Evolutionary conservation across 2,888 invertebrate species (phyloP).

Genomic region (Volucella zonaria): DNA sequence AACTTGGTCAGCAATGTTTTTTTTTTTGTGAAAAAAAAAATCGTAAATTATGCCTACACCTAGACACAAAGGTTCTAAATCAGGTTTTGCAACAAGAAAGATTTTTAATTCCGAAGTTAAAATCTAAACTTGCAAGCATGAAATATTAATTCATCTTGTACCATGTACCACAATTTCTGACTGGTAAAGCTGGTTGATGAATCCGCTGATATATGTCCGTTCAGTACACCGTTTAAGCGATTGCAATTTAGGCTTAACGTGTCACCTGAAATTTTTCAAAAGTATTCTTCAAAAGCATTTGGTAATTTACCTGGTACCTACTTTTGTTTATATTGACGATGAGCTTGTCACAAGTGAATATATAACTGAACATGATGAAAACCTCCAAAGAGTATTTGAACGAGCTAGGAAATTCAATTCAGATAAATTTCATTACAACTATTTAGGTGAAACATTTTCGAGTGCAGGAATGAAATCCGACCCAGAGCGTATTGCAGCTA

Average conservation of each 20-base stretch:
- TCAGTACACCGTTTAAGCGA: constrained; percentile 52
- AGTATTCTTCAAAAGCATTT: constrained; percentile 72
- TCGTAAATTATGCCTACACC: too few species aligned
- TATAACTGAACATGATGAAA: constrained; percentile 34
- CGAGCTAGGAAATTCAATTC: constrained; percentile 31
- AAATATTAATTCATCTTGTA: constrained; percentile 1
- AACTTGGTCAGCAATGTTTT: too few species aligned
- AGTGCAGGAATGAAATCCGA: constrained; percentile 48
- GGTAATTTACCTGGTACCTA: constrained; percentile 60
- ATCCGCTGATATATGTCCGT: constrained; percentile 35
- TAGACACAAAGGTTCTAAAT: not conserved
- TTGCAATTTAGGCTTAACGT: constrained; percentile 43
- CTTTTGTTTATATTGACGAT: constrained; percentile 39
- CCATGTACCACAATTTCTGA: not conserved
- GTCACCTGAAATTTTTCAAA: constrained; percentile 65
- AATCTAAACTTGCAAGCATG: not conserved
- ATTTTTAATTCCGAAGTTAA: constrained; percentile 1
- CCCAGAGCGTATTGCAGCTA: not conserved
- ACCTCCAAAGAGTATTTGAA: constrained; percentile 36
- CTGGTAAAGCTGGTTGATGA: not conserved
- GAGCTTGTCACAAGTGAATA: constrained; percentile 32
- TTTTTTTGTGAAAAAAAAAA: too few species aligned
- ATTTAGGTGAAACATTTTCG: constrained; percentile 74
- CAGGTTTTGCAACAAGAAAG: too few species aligned
- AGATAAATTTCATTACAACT: constrained; percentile 76